Evolutionary conservation across 2,113 vertebrate species (phyloP), one percentile per base, ranked within the genome.

Genomic region (Phalacrocorax aristotelis): DNA sequence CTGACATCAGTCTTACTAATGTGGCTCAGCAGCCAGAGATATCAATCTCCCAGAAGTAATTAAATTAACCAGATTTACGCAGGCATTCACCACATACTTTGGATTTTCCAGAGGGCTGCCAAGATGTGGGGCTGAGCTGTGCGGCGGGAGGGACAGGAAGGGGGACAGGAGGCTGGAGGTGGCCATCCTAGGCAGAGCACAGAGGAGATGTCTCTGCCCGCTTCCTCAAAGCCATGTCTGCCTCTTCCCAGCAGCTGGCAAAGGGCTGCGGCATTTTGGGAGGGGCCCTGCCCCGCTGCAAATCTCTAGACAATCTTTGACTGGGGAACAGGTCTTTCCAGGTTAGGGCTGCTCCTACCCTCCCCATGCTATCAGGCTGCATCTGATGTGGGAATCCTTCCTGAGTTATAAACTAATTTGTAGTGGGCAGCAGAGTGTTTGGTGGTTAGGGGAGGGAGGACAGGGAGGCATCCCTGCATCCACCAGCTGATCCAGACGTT

Each of bases 1-100:
- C 96, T 96, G 95, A 94, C 94, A 97, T 95, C 93, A 97, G 81
- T 84, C 93, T 92, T 48, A 51, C 96, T 90, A 77, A 87, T 27
- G 44, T n/a, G 30, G 69, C 23, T 81, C 93, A 85, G 95, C 95
- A 96, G 83, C 48, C 65, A 92, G 95, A 97, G 96, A 97, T 94
- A 96, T 6, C 48, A 21, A 96, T 97, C 95, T 98, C 89, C 93
- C 94, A 93, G 93, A 7, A 54, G 83, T 62, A 75, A 96, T 97
- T 93, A 90, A 82, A 96, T 92, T 68, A 97, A 55, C 87, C 78
- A 48, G 89, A 81, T 94, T 84, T 61, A 61, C 21, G 19, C 40
- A 96, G 93, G 70, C 81, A 77, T 82, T 48, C 82, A 82, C 96
- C 91, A 19, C 95, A 92, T 80, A 46, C 68, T 57, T 83, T 52